These are phyloP conservation scores for Epicauta chinensis DNA, from an alignment of 1,140 invertebrate species.

Conservation along the genomic window DNA sequence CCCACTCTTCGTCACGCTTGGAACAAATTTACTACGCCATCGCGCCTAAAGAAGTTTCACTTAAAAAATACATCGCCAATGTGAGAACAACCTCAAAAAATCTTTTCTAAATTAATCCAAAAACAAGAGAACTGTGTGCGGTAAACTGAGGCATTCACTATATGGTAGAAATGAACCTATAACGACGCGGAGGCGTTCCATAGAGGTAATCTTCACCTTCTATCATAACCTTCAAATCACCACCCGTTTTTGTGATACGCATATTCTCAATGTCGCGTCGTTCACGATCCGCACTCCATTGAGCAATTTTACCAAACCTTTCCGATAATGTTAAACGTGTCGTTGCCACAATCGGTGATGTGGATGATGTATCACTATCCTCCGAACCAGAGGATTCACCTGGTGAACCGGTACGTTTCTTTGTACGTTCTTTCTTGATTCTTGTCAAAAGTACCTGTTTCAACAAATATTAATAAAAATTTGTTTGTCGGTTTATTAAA, in stretches of 20 bases:
- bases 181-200: constrained; percentile 44
- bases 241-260: constrained; percentile 71
- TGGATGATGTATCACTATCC: constrained; percentile 37
- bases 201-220: constrained; percentile 50
- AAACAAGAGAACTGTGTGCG: no score
- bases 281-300: constrained; percentile 72
- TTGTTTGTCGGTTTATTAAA: background rate
- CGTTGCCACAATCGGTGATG: constrained; percentile 39
- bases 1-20: no score
- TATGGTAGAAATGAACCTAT: no score
- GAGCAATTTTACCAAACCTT: constrained; percentile 84
- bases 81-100: no score
- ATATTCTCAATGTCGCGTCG: constrained; percentile 74
- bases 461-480: background rate
- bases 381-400: constrained; percentile 44
- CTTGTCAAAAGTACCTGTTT: constrained; percentile 36
- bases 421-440: constrained; percentile 39
- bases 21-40: no score
- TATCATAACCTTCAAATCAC: constrained; percentile 68
- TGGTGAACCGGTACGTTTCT: constrained; percentile 32
- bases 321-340: constrained; percentile 65
- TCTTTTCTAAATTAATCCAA: no score
- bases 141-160: no score
- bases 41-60: no score
- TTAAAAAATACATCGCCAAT: no score